Percentiles rank a stretch among this genome's conserved stretches.
These are phyloP conservation scores for Drosophila tanythrix DNA, from an alignment of 2,888 invertebrate genomes.

Conservation along the genomic window DNA sequence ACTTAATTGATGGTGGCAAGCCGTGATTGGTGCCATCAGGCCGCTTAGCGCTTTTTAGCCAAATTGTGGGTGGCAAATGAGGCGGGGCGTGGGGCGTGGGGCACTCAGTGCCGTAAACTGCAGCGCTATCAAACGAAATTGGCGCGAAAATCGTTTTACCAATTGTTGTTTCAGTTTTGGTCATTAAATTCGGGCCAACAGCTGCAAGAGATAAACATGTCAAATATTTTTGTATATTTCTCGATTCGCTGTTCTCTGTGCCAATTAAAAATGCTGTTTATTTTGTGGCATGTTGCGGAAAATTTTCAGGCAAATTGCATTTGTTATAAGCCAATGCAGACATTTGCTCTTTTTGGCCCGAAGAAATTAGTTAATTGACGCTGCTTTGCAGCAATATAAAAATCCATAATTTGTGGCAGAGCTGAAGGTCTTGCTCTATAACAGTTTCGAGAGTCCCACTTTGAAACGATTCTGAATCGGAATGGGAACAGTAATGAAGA, in stretches of 20 bases:
- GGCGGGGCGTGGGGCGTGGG: background rate
- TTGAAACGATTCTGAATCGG: background rate
- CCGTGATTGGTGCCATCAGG: conserved; percentile 80
- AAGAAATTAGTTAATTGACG: background rate
- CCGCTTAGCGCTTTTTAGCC: conserved; percentile 55
- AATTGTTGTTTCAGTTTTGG: conserved; percentile 72
- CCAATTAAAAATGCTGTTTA: conserved; percentile 48
- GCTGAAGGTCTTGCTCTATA: background rate
- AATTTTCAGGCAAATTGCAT: conserved; percentile 19
- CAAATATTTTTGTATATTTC: conserved; percentile 20
- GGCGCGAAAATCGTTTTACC: conserved; percentile 77
- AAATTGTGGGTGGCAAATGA: conserved; percentile 10
- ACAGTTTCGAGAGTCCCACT: background rate
- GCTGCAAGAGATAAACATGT: conserved; percentile 37
- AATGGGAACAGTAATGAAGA: background rate
- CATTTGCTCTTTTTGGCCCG: background rate
- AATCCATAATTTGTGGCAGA: background rate
- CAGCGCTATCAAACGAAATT: conserved; percentile 72
- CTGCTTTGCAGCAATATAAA: background rate
- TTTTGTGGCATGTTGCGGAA: conserved; percentile 20
- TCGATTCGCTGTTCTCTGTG: background rate
- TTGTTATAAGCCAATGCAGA: conserved; percentile 10
- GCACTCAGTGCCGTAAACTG: conserved; percentile 23
- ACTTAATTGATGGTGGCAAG: conserved; percentile 82
- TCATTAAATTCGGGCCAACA: conserved; percentile 60